These are phyloP conservation scores for Condylura cristata DNA, from an alignment of 2,113 vertebrate genomes.

Conservation along the genomic window DNA sequence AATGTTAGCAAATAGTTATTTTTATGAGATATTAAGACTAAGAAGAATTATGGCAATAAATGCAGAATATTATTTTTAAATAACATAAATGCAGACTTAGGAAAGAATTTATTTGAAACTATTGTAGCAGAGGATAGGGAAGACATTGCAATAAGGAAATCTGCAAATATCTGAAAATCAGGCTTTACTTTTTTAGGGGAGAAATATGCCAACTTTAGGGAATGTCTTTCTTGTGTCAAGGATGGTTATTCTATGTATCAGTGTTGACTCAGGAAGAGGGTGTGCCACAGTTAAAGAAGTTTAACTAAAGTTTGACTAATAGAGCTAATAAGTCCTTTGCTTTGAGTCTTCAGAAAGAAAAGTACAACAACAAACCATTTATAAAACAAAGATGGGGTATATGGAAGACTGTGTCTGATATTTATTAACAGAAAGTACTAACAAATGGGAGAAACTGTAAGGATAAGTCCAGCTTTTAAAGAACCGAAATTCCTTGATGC, in stretches of 20 bases:
- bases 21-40: neutral
- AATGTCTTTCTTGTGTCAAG: neutral
- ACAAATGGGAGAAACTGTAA: neutral
- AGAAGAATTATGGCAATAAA: neutral
- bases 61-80: neutral
- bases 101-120: neutral
- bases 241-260: neutral
- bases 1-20: neutral
- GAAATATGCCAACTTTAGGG: neutral
- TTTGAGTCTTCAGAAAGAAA: neutral
- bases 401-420: neutral
- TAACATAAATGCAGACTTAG: neutral
- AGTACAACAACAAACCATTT: neutral
- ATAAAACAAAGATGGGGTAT: neutral
- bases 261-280: neutral
- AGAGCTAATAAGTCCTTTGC: neutral
- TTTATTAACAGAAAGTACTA: neutral
- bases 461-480: neutral
- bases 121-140: neutral
- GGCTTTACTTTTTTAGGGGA: neutral
- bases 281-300: neutral
- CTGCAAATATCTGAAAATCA: neutral
- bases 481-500: neutral
- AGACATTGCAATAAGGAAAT: neutral
- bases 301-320: neutral